Base-by-base conservation (phyloP, 2,797 vertebrate species). In the Hyperoplus lanceolatus region DNA sequence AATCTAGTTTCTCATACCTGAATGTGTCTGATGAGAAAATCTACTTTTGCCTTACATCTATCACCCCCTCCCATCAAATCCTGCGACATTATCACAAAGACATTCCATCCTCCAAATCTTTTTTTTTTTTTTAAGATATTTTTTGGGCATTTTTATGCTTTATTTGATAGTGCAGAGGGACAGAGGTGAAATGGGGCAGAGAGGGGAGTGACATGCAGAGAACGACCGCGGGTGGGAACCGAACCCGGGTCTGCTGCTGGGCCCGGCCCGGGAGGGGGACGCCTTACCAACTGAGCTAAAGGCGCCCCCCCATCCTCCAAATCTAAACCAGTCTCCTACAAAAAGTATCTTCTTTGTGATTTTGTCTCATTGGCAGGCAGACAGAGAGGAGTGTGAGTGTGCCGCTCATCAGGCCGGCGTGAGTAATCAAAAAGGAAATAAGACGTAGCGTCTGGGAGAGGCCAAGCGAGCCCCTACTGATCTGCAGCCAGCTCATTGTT, bases 361-460 rank as follows among this genome's bases (percentile, higher is more conserved):
- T 84, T 29, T 77, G 84, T 87, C 70, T 82, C 68, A 72, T 16
- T 16, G 78, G 70, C 82, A 87, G 80, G 75, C 82, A 76, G 88
- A 84, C 86, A 69, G 75, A 85, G 79, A 88, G 87, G 89, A 89
- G 85, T 87, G 74, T 18, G 83, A 89, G 92, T 82, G 83, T 87
- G 90, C 80, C 4, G 86, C 87, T 89, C 88, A 83, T 90, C 86
- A 77, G 77, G 83, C 88, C 80, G 87, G 83, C 85, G 80, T 93
- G 93, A 94, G 91, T 93, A 94, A 93, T 93, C 91, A 91, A 88
- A 88, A 80, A 90, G 90, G 89, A 92, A 92, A 92, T 80, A 88
- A 89, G 87, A 93, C 90, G 87, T 93, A 90, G 90, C 77, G 91
- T 94, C 93, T 93, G 82, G 83, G 66, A 79, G 81, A 87, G 67